Evolutionary conservation across 35 echinoderm and acorn worm genomes (phyloP).

Genomic region (Holothuria glaberrima): DNA sequence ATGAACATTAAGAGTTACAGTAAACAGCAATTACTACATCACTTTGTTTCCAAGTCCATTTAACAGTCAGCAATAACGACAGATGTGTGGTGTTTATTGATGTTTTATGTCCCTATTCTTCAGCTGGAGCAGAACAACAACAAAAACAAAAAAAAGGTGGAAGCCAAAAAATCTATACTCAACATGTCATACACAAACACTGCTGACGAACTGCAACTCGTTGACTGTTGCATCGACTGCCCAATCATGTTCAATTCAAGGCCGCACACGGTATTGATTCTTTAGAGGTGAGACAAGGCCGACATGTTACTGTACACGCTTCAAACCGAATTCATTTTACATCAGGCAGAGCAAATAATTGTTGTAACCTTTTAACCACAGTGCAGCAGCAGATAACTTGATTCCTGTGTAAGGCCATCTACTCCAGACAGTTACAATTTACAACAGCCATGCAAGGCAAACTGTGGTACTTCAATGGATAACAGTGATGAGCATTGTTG

Average conservation of each 20-base stretch:
- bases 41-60: too few relatives aligned
- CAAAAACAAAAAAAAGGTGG: constrained; percentile 14
- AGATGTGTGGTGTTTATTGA: constrained; percentile 46
- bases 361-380: constrained; percentile 30
- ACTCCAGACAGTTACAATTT: too few relatives aligned
- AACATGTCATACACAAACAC: background rate
- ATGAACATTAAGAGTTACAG: too few relatives aligned
- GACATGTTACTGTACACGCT: background rate
- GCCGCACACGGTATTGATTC: constrained; percentile 12
- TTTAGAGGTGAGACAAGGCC: constrained; percentile 1
- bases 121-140: background rate
- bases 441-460: too few relatives aligned
- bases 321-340: constrained; percentile 23
- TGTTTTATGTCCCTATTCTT: constrained; percentile 4
- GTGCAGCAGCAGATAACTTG: background rate
- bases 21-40: too few relatives aligned
- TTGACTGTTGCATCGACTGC: constrained; percentile 27
- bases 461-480: too few relatives aligned
- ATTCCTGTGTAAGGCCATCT: too few relatives aligned
- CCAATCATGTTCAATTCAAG: constrained; percentile 29
- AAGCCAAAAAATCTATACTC: constrained; percentile 29
- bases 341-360: constrained; percentile 34
- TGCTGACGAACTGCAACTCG: background rate
- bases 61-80: constrained; percentile 1
- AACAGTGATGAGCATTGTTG: too few relatives aligned